Evolutionary conservation across 64 coral and sea anemone genomes (phyloP).

Genomic region (Porites lutea): DNA sequence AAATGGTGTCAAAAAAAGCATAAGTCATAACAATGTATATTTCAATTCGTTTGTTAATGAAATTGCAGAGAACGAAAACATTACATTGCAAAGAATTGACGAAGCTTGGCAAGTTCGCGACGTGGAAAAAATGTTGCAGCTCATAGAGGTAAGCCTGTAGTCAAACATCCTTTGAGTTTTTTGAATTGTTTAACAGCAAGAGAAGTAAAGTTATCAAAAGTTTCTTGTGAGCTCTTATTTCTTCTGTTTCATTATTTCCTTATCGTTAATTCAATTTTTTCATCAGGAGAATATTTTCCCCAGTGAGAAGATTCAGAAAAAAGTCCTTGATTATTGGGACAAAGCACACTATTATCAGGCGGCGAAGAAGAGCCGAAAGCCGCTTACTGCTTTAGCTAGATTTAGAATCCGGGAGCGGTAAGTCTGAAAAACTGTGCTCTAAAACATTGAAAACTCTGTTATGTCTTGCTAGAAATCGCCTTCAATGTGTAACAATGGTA

Average conservation of each 20-base stretch:
- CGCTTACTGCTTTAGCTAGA: slow-evolving; percentile 37
- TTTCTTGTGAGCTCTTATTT: neutral
- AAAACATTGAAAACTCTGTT: too few relatives aligned
- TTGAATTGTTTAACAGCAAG: neutral
- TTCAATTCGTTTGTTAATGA: slow-evolving; percentile 6
- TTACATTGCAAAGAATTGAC: slow-evolving; percentile 18
- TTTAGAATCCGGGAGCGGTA: slow-evolving; percentile 58
- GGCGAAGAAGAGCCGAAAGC: neutral
- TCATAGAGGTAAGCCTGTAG: neutral
- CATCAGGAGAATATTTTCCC: slow-evolving; percentile 29
- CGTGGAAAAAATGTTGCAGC: slow-evolving; percentile 21
- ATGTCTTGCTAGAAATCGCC: too few relatives aligned
- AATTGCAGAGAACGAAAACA: neutral
- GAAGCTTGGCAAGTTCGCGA: slow-evolving; percentile 28
- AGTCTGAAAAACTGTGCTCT: neutral
- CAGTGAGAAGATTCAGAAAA: neutral
- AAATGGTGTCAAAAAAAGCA: neutral
- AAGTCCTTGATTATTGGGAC: slow-evolving; percentile 47
- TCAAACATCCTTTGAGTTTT: neutral
- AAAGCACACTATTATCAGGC: slow-evolving; percentile 41
- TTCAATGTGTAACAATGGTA: too few relatives aligned
- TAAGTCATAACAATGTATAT: neutral
- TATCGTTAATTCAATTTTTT: neutral
- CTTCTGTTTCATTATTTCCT: neutral
- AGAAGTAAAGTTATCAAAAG: neutral